These are phyloP conservation scores for Aspiorhynchus laticeps DNA, from an alignment of 2,113 vertebrate genomes.

Conservation along the genomic window DNA sequence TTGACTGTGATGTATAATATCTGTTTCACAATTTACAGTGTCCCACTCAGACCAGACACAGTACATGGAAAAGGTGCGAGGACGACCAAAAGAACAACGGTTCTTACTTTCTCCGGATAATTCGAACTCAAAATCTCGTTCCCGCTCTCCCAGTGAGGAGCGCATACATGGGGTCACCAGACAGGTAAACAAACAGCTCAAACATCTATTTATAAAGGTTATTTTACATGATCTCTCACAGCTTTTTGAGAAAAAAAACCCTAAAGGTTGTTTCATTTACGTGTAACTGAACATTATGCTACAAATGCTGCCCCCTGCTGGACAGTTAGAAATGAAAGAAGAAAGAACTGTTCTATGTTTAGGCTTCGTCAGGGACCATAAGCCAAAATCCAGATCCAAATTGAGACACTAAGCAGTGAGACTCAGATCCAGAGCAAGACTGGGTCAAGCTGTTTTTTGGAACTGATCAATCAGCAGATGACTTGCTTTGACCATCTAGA, in stretches of 20 bases:
- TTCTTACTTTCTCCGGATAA: conserved; percentile 90
- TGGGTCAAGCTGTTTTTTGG: neutral
- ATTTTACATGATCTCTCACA: neutral
- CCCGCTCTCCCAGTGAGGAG: conserved; percentile 87
- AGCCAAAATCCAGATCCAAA: neutral
- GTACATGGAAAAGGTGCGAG: conserved; percentile 85
- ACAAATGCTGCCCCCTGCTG: conserved; percentile 5
- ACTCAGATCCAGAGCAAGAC: neutral
- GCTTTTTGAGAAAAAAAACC: neutral
- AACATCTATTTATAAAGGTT: neutral
- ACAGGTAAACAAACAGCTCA: conserved; percentile 74
- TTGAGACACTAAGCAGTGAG: neutral
- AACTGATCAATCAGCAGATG: neutral
- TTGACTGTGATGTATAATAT: neutral
- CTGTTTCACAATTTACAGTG: conserved; percentile 69
- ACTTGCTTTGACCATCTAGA: neutral
- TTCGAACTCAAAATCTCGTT: conserved; percentile 82
- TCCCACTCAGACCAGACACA: conserved; percentile 87
- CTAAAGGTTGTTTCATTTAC: too few relatives aligned
- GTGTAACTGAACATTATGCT: neutral
- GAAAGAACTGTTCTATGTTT: neutral
- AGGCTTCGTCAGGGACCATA: neutral
- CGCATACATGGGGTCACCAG: conserved; percentile 79
- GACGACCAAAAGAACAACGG: conserved; percentile 91
- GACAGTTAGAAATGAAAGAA: neutral